Evolutionary conservation across 2,888 invertebrate species (phyloP).

Genomic region (Cerastis rubricosa): DNA sequence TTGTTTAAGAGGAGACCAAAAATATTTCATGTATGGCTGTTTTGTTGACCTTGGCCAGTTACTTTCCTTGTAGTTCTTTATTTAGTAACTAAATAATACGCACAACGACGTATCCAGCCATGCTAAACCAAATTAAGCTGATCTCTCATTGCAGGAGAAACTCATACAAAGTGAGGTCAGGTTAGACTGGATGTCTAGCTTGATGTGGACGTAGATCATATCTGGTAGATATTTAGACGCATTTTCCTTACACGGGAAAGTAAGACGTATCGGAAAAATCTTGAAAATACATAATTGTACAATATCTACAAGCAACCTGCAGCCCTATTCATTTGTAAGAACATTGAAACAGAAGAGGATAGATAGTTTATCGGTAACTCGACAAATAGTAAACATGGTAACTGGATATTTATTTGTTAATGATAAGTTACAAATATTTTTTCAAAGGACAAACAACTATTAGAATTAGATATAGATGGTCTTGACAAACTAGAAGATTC

Average conservation of each 20-base stretch:
- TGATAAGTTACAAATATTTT: constrained; percentile 7
- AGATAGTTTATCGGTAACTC: too few relatives aligned
- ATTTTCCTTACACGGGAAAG: background rate
- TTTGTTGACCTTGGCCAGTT: background rate
- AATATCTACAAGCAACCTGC: background rate
- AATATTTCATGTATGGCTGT: background rate
- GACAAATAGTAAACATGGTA: too few relatives aligned
- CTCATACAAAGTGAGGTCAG: too few relatives aligned
- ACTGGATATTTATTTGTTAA: too few relatives aligned
- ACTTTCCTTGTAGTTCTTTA: background rate
- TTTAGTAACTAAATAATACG: background rate
- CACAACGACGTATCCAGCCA: too few relatives aligned
- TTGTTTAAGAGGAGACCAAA: background rate
- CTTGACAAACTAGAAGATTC: constrained; percentile 98
- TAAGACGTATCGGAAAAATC: background rate
- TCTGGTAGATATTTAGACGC: background rate
- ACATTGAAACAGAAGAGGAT: too few relatives aligned
- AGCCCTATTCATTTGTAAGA: too few relatives aligned
- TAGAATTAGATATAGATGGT: constrained; percentile 96
- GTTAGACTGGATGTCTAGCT: too few relatives aligned
- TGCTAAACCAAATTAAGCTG: too few relatives aligned
- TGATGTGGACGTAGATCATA: background rate
- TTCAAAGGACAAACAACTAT: constrained; percentile 93
- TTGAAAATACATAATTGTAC: background rate
- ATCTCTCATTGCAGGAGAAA: too few relatives aligned